Evolutionary conservation across 2,797 vertebrate species (phyloP).

Genomic region (Notolepis coatsorum): DNA sequence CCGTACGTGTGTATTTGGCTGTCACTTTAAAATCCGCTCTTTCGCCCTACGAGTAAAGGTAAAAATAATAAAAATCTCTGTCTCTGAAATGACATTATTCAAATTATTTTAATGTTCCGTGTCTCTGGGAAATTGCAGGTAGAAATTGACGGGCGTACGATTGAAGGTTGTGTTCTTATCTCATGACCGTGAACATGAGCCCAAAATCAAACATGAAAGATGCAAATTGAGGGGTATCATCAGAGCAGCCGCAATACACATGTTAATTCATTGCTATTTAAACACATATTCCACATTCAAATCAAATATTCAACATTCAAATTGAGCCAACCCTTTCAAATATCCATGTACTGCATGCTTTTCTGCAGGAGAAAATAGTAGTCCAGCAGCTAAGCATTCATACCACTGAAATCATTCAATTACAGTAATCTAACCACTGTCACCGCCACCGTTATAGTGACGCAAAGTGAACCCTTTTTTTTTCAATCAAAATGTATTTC

Average conservation of each 20-base stretch:
- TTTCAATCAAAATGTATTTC: too few species aligned
- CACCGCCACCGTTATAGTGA: too few species aligned
- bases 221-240: conserved; percentile 50
- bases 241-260: conserved; percentile 50
- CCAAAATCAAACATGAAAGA: conserved; percentile 46
- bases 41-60: neutral
- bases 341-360: conserved; percentile 14
- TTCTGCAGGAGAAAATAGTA: conserved; percentile 12
- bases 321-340: conserved; percentile 15
- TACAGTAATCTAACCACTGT: conserved; percentile 23
- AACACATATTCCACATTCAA: too few species aligned
- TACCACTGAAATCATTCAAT: conserved; percentile 20
- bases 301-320: conserved; percentile 33
- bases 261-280: conserved; percentile 52
- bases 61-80: conserved; percentile 36
- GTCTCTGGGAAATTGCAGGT: conserved; percentile 58
- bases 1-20: conserved; percentile 63
- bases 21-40: conserved; percentile 59
- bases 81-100: conserved; percentile 64
- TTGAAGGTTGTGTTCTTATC: conserved; percentile 62
- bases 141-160: conserved; percentile 68
- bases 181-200: conserved; percentile 57
- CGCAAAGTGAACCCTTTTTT: too few species aligned
- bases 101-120: conserved; percentile 70
- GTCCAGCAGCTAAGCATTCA: conserved; percentile 1